Base-by-base conservation (phyloP, 2,113 vertebrate genomes). In the Mastomys natalensis region DNA sequence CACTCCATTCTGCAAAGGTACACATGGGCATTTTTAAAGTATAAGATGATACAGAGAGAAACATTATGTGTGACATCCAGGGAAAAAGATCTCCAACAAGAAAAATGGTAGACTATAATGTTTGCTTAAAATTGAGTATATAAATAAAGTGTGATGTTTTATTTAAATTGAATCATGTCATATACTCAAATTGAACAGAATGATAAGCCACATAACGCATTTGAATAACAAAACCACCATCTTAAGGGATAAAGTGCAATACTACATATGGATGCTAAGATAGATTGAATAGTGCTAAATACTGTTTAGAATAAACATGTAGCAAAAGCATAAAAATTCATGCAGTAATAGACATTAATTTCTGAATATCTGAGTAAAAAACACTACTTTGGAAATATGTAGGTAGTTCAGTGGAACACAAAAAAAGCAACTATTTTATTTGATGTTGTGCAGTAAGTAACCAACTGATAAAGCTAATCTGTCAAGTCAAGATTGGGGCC, bases 61-160 rank as follows among this genome's bases (percentile, higher is more conserved):
- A 40, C 22, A 37, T 16, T 43, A 22, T 21, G 34, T 87, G 17
- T 31, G 66, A 15, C 53, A 68, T 40, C 37, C 29, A 0, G 26
- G 12, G 16, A 2, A 8, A 87, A 62, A 16, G 17, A 40, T 55
- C 53, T 21, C 40, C 37, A 62, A 55, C 0, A 85, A 31, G 22
- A 90, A 64, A 89, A 80, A 78, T 73, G 37, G 5, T 82, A 90
- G 55, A 55, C 10, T 43, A 1, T n/a, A 34, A 43, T 77, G 4
- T 29, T 89, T 95, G 29, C 40, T 91, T 91, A 70, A 64, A 93
- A 85, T 48, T 78, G 26, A 87, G 24, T 48, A 77, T 7, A 78
- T 51, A 88, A 89, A 70, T 72, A 93, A 72, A 74, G 80, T 84
- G 13, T 87, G 51, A 87, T 60, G 7, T 73, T 97, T 91, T 89